Conservation (phyloP, 2,113 vertebrate species). For the Ctenodactylus gundi region DNA sequence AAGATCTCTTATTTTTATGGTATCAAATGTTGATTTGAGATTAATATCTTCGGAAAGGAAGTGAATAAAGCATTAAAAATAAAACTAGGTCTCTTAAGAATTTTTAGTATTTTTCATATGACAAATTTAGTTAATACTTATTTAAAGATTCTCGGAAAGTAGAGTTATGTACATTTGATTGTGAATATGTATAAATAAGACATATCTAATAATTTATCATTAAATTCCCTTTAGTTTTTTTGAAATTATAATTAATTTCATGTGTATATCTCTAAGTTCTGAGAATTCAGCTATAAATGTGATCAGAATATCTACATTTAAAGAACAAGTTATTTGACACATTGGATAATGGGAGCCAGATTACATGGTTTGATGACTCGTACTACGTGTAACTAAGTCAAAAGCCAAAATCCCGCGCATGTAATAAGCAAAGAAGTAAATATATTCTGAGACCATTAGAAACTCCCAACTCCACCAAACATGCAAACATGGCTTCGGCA, state of each 20-base stretch:
- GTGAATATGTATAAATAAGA: constrained; percentile 16
- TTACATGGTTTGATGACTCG: not conserved
- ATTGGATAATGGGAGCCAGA: not conserved
- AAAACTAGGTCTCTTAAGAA: not conserved
- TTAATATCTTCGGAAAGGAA: constrained; percentile 57
- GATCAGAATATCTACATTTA: not conserved
- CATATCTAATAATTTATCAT: not conserved
- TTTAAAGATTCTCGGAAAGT: constrained; percentile 31
- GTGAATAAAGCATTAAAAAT: constrained; percentile 55
- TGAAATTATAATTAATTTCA: not conserved
- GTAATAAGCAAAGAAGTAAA: not conserved
- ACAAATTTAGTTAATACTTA: constrained; percentile 40
- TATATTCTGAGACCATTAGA: not conserved
- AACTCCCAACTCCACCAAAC: not conserved
- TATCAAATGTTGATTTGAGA: constrained; percentile 49
- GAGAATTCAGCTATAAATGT: constrained; percentile 10
- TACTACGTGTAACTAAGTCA: not conserved
- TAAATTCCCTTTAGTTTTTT: constrained; percentile 18
- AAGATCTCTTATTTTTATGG: constrained; percentile 46
- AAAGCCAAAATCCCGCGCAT: not conserved
- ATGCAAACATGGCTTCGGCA: accelerated
- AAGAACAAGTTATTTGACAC: not conserved
- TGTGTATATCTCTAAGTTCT: not conserved
- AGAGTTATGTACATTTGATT: not conserved
- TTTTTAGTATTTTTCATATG: constrained; percentile 4